Percentiles rank a stretch among this genome's conserved stretches.
phyloP scores from a whole-genome alignment of 1,140 invertebrate species.

The Neodiprion lecontei region DNA sequence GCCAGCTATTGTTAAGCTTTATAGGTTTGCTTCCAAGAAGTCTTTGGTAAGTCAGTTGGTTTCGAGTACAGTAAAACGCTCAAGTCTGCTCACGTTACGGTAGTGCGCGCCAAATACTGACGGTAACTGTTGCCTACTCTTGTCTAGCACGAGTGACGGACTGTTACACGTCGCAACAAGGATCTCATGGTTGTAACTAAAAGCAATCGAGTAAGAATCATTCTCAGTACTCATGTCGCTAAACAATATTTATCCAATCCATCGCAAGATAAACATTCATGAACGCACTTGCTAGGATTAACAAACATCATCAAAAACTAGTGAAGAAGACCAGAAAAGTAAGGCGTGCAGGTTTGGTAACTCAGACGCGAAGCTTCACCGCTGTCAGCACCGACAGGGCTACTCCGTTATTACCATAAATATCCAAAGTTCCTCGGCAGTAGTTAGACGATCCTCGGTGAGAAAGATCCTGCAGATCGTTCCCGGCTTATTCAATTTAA shows the following conservation, averaged over 20 bases:
- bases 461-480: slow-evolving; percentile 10
- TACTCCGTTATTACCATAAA: slow-evolving; percentile 15
- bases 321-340: background rate
- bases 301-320: background rate
- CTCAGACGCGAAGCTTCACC: background rate
- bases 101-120: background rate
- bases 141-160: background rate
- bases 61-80: background rate
- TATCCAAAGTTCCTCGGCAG: slow-evolving; percentile 6
- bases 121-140: background rate
- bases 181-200: background rate
- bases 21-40: background rate
- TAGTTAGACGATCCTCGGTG: background rate
- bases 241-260: background rate
- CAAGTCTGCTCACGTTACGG: background rate
- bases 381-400: background rate
- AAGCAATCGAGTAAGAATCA: background rate
- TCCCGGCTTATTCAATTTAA: background rate
- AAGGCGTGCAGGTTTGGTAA: background rate
- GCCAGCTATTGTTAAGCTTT: background rate
- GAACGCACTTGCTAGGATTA: background rate
- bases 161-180: background rate
- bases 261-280: background rate
- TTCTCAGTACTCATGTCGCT: background rate
- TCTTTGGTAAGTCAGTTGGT: background rate